phyloP scores from a whole-genome alignment of 1,140 invertebrate genomes.

The Bombus superbus region DNA sequence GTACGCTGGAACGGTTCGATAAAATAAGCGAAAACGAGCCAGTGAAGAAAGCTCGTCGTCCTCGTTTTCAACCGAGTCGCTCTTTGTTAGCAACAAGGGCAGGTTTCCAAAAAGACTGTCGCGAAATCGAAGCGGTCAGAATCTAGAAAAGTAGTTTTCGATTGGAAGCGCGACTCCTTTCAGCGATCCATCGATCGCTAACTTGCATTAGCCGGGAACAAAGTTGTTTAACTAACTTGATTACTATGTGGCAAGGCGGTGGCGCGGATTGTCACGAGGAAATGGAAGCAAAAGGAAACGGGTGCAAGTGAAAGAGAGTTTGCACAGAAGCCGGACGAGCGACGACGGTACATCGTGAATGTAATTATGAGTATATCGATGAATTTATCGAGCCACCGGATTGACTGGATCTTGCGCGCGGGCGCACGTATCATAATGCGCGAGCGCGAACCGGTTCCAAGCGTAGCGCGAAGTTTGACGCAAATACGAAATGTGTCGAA shows the following conservation, averaged over 20 bases:
- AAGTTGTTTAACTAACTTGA: not conserved
- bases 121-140: not conserved
- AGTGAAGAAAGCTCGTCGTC: not conserved
- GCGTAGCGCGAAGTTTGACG: slow-evolving; percentile 33
- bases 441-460: slow-evolving; percentile 32
- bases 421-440: slow-evolving; percentile 37
- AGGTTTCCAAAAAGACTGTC: not conserved
- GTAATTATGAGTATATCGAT: slow-evolving; percentile 42
- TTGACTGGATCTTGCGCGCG: slow-evolving; percentile 33
- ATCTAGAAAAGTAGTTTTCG: not conserved
- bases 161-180: not conserved
- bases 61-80: not conserved
- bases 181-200: not conserved
- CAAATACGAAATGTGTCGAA: slow-evolving; percentile 54
- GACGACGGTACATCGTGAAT: slow-evolving; percentile 27
- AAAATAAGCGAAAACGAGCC: not conserved
- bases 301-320: slow-evolving; percentile 14
- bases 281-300: not conserved
- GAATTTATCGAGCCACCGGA: slow-evolving; percentile 42
- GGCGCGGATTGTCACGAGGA: not conserved
- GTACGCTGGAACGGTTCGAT: not conserved
- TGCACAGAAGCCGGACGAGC: not conserved
- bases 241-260: not conserved
- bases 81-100: too few relatives aligned
- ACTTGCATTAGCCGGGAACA: slow-evolving; percentile 21